Percentiles rank a stretch among this genome's conserved stretches.
Evolutionary conservation across 2,113 vertebrate genomes (phyloP).

Genomic region (Elanus axillaris): DNA sequence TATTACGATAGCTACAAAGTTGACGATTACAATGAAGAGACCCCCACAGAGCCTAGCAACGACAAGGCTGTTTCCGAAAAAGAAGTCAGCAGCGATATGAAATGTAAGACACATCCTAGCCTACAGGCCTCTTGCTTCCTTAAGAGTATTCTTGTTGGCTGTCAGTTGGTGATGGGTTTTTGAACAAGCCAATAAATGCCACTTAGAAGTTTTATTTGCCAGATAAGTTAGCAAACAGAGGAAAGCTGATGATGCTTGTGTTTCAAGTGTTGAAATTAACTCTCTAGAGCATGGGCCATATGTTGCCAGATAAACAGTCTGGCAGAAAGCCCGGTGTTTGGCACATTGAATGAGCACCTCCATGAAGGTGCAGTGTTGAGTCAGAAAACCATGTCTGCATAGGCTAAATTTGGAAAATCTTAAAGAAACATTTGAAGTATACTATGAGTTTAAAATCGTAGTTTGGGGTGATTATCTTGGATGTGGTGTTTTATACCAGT

Average conservation of each 20-base stretch:
- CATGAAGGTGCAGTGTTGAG: neutral
- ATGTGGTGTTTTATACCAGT: neutral
- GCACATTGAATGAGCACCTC: neutral
- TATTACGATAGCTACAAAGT: constrained; percentile 79
- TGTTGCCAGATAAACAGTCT: neutral
- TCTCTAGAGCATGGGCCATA: neutral
- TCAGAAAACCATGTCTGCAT: neutral
- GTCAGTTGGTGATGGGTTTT: neutral
- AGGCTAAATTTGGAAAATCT: neutral
- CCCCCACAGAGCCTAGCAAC: constrained; percentile 57
- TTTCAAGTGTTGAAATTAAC: neutral
- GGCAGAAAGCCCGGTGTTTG: neutral
- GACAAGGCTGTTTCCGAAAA: constrained; percentile 68
- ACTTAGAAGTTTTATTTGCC: neutral
- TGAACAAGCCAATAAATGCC: neutral
- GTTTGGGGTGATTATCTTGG: neutral
- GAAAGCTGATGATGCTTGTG: neutral
- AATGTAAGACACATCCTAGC: constrained; percentile 75
- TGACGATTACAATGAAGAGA: constrained; percentile 79
- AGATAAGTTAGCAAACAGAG: constrained; percentile 52
- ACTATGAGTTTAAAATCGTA: neutral
- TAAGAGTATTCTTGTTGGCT: neutral
- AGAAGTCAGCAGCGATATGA: constrained; percentile 83
- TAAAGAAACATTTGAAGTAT: neutral
- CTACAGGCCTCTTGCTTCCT: neutral